Evolutionary conservation across 2,797 vertebrate genomes (phyloP), one percentile per base, ranked within the genome.

Genomic region (Labroides dimidiatus): DNA sequence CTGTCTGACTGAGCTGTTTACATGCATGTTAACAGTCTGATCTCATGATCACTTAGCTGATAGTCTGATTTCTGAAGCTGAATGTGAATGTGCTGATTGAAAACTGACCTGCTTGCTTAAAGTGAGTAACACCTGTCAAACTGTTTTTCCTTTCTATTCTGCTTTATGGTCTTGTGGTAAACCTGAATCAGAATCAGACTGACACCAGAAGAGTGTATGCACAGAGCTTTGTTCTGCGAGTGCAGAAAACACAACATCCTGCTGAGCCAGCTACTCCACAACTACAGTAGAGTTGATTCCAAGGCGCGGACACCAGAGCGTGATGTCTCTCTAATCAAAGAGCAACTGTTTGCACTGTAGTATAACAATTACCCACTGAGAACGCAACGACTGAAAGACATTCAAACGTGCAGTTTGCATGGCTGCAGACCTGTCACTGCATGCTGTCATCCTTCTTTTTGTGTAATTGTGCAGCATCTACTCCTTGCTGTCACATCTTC

Each of bases 401-500:
- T 37, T 58, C 60, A 48, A 60, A 74, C 64, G 21, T 66, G 50
- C 39, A 44, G 37, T 16, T 14, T 55, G 56, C 60, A 52, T 0
- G 9, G 54, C 23, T 75, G 63, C 60, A 69, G 37, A 60, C 68
- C 43, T 70, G 51, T 81, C 74, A 73, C 42, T 20, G 6, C 24
- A 6, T 21, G 49, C 43, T 45, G 23, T 43, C 7, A 4, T 64
- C n/a, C 42, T 20, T 71, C 48, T 52, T 54, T 63, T 47, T 45
- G 16, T 61, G 21, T 19, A 17, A 57, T 47, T 73, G 51, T 64
- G 23, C 13, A 72, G 17, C 60, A 54, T 49, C 69, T 48, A 37
- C 13, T 33, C 42, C 41, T 49, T 44, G 21, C 66, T 63, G 65
- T 77, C 50, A 49, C 37, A 41, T n/a, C 21, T 47, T 51, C 49